Conservation (phyloP, 2,113 vertebrate species). For the Psophia crepitans region DNA sequence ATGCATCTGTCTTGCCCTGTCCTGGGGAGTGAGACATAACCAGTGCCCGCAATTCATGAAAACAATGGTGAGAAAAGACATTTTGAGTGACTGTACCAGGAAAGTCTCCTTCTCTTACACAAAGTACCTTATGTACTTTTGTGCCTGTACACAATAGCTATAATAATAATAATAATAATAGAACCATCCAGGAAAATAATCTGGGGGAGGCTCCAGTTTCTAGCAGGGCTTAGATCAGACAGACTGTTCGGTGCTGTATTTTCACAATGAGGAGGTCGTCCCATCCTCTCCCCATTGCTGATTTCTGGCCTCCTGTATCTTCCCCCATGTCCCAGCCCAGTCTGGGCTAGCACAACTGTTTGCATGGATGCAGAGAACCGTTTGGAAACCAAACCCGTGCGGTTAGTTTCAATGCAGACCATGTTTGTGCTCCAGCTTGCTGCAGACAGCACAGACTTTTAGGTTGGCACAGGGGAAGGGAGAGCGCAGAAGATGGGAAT, state of each 20-base stretch:
- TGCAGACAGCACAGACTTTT: neutral
- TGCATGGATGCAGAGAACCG: neutral
- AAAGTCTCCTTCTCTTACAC: neutral
- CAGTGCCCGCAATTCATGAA: neutral
- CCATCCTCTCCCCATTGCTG: neutral
- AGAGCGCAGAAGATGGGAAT: neutral
- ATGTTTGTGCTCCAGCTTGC: accelerated
- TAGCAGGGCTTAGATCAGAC: neutral
- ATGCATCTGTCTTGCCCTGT: neutral
- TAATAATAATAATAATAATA: neutral
- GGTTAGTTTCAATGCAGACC: neutral
- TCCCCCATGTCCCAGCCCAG: neutral
- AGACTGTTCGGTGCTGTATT: neutral
- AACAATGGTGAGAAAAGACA: neutral
- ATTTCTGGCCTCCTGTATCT: neutral
- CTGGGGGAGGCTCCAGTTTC: neutral
- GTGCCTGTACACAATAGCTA: neutral
- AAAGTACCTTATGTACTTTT: neutral
- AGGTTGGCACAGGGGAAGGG: neutral
- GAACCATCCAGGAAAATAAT: neutral
- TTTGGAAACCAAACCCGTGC: neutral
- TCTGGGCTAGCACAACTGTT: neutral
- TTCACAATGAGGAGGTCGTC: neutral
- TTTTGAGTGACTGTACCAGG: neutral
- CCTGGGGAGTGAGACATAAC: neutral